Conservation (phyloP, 2,113 vertebrate species). For the Strix aluco region DNA sequence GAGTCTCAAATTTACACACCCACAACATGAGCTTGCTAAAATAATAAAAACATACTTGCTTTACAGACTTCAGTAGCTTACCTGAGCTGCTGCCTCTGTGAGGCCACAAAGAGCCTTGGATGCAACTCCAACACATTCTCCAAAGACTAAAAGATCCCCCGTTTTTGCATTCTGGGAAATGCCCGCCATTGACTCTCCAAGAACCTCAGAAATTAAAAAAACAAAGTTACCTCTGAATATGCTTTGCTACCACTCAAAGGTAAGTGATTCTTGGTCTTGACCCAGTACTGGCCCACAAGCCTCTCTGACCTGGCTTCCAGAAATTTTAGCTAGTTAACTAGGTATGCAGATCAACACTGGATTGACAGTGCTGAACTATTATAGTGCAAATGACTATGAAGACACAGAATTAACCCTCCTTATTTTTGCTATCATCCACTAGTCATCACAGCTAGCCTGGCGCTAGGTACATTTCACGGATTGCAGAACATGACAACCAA, state of each 20-base stretch:
- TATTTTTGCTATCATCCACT: neutral
- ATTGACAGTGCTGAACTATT: neutral
- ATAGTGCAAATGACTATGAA: accelerated
- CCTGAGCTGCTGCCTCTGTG: slow-evolving; percentile 97
- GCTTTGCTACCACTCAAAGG: neutral
- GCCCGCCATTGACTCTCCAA: slow-evolving; percentile 97
- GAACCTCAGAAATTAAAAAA: slow-evolving; percentile 78
- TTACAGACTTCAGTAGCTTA: slow-evolving; percentile 60
- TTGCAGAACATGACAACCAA: neutral
- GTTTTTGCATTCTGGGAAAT: slow-evolving; percentile 99
- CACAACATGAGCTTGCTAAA: neutral
- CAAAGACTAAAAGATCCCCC: slow-evolving; percentile 90
- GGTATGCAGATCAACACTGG: neutral
- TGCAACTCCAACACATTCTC: slow-evolving; percentile 91
- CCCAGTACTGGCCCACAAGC: neutral
- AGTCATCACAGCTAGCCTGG: neutral
- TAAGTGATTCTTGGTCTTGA: neutral
- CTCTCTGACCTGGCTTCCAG: neutral
- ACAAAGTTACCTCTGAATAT: neutral
- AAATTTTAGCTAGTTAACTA: neutral
- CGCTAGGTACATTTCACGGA: neutral
- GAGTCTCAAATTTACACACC: neutral
- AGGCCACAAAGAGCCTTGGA: slow-evolving; percentile 97
- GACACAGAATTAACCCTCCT: neutral
- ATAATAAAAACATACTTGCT: neutral